Conservation (phyloP, 2,797 vertebrate genomes). For the Pseudochirops corinnae region DNA sequence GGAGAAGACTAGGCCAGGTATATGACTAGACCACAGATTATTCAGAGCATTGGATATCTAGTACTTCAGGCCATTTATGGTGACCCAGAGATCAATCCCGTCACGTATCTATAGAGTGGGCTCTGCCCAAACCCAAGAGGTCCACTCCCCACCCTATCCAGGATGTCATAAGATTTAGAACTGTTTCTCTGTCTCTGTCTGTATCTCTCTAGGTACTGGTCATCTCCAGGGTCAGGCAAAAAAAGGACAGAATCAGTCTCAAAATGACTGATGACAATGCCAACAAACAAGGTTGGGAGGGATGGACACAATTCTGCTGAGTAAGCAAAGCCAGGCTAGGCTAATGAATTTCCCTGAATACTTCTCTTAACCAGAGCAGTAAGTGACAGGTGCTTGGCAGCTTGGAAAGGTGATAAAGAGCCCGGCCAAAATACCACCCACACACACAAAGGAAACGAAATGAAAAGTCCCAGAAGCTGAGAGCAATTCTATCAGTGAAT, state of each 20-base stretch:
- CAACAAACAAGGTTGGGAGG: background rate
- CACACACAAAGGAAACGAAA: background rate
- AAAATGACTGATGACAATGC: background rate
- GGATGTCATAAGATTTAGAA: background rate
- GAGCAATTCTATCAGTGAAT: background rate
- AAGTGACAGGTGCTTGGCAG: background rate
- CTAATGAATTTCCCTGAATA: slow-evolving; percentile 6
- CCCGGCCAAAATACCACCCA: background rate
- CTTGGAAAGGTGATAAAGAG: background rate
- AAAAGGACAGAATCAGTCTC: background rate
- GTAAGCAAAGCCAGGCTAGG: background rate
- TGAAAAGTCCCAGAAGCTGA: background rate
- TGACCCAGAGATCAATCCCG: background rate
- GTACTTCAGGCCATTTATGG: background rate
- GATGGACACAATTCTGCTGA: background rate
- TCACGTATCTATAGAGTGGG: background rate
- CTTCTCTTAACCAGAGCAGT: background rate
- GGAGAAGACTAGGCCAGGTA: background rate
- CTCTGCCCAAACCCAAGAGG: background rate
- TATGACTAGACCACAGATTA: background rate
- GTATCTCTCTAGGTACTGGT: background rate
- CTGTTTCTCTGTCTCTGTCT: background rate
- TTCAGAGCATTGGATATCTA: background rate
- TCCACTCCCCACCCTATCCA: background rate
- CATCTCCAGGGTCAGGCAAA: background rate